Evolutionary conservation across 2,113 vertebrate species (phyloP).

Genomic region (Lonchura striata): DNA sequence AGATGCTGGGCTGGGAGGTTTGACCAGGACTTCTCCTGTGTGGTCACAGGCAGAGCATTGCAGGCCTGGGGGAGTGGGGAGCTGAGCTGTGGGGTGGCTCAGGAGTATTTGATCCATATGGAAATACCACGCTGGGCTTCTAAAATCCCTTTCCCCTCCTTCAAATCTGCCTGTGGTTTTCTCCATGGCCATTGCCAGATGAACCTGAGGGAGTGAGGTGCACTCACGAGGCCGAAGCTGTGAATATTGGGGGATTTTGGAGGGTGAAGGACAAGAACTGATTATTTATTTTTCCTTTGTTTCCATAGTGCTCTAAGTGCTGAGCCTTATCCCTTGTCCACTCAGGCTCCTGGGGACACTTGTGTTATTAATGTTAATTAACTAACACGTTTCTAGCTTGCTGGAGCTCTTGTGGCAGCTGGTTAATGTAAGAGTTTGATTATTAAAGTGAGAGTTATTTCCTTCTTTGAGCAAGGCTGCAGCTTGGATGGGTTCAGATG

Average conservation of each 20-base stretch:
- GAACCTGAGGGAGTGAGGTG: neutral
- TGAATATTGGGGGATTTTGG: neutral
- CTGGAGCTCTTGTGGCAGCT: neutral
- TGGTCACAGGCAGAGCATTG: neutral
- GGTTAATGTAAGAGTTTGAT: neutral
- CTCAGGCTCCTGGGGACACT: neutral
- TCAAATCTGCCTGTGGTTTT: neutral
- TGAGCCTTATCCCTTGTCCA: neutral
- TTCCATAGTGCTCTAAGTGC: neutral
- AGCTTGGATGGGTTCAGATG: neutral
- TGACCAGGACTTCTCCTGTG: neutral
- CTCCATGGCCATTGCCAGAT: neutral
- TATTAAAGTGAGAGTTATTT: neutral
- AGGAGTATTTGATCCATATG: neutral
- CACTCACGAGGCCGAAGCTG: neutral
- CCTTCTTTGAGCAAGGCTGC: slow-evolving; percentile 11
- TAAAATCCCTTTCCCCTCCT: slow-evolving; percentile 13
- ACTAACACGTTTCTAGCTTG: neutral
- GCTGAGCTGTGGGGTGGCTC: neutral
- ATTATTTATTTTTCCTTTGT: neutral
- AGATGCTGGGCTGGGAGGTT: neutral
- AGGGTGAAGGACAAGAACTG: neutral
- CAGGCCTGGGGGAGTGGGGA: neutral
- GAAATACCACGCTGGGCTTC: slow-evolving; percentile 18
- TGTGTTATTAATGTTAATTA: neutral